Evolutionary conservation across 37 sponge, comb jelly and placozoan genomes (phyloP).

Genomic region (Geodia barretti): DNA sequence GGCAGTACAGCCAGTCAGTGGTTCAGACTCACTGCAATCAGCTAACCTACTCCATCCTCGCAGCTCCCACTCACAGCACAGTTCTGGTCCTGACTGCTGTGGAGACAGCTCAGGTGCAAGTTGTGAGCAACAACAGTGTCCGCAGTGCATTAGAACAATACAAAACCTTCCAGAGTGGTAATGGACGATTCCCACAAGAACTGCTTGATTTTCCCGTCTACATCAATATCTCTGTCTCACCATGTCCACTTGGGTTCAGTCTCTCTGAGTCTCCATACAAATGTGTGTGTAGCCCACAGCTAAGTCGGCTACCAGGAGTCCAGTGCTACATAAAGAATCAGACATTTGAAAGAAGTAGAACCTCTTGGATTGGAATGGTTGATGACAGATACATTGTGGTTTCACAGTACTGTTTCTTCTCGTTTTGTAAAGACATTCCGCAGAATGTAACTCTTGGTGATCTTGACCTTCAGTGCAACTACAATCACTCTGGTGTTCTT

Average conservation of each 20-base stretch:
- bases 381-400: not conserved
- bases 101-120: not conserved
- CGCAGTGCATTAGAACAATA: no score
- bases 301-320: not conserved
- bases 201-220: not conserved
- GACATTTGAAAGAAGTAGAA: not conserved
- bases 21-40: not conserved
- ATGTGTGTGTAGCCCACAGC: not conserved
- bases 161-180: not conserved
- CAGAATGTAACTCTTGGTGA: not conserved
- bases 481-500: not conserved
- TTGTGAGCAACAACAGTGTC: not conserved
- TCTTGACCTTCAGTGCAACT: not conserved
- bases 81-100: not conserved
- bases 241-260: conserved; percentile 11
- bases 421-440: conserved; percentile 1
- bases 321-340: not conserved
- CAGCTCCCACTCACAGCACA: not conserved
- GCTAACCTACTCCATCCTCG: not conserved
- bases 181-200: not conserved
- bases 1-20: not conserved
- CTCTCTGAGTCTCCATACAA: not conserved
- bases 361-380: not conserved
- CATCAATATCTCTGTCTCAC: not conserved
- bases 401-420: not conserved